phyloP scores from a whole-genome alignment of 2,888 invertebrate species.

The Drosophila bunnanda region DNA sequence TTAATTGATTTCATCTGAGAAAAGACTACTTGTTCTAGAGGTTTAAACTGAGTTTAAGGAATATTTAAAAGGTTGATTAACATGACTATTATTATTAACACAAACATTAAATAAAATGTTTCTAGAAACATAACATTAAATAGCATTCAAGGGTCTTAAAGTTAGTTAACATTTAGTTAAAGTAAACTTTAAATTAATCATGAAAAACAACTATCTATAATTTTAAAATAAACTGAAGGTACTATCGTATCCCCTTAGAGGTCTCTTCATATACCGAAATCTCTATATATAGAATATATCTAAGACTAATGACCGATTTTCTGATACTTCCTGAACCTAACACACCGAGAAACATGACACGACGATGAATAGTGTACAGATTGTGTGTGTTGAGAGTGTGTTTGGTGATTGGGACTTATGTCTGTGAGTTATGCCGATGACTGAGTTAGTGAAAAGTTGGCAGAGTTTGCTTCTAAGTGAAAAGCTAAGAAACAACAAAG shows the following conservation, averaged over 20 bases:
- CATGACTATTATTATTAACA: not conserved
- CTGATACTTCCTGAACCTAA: constrained; percentile 4
- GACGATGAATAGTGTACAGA: constrained; percentile 25
- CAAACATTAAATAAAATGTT: not conserved
- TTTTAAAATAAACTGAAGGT: not conserved
- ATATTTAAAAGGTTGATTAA: not conserved
- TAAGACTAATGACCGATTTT: not conserved
- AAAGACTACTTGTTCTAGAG: not conserved
- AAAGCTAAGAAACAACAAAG: constrained; percentile 16
- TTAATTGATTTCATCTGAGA: not conserved
- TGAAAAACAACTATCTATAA: not conserved
- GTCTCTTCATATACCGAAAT: not conserved
- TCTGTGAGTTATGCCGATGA: constrained; percentile 27
- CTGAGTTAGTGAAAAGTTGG: constrained; percentile 24
- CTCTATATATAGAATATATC: not conserved
- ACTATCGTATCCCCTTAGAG: not conserved
- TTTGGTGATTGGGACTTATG: constrained; percentile 13
- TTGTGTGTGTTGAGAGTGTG: constrained; percentile 24
- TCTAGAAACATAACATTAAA: not conserved
- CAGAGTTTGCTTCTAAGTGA: constrained; percentile 36
- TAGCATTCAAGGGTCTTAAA: not conserved
- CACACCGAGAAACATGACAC: constrained; percentile 29
- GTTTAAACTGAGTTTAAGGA: not conserved
- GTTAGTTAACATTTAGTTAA: no score
- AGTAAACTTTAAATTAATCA: not conserved